Evolutionary conservation across 2,888 invertebrate species (phyloP).

Genomic region (Cephus sareptanus): DNA sequence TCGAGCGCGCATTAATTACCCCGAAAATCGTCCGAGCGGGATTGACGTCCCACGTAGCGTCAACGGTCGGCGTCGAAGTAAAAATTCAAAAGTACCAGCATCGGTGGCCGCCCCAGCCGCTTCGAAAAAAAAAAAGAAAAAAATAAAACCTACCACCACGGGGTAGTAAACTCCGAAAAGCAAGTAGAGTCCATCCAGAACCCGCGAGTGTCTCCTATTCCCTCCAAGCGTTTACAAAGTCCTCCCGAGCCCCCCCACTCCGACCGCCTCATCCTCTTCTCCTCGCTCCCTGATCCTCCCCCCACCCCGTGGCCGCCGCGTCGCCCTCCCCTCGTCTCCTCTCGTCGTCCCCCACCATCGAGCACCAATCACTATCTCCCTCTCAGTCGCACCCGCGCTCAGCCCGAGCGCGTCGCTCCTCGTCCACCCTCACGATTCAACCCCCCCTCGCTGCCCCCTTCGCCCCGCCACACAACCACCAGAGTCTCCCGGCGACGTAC

Average conservation of each 20-base stretch:
- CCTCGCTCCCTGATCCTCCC: constrained; percentile 32
- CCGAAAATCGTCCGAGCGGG: background rate
- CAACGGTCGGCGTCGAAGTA: background rate
- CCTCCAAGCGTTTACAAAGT: background rate
- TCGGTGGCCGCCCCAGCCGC: background rate
- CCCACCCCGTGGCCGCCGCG: constrained; percentile 31
- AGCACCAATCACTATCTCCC: background rate
- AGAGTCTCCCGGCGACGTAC: background rate
- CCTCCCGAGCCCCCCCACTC: background rate
- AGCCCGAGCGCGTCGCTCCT: background rate
- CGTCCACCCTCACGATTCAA: background rate
- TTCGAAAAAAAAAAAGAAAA: background rate
- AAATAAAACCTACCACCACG: background rate
- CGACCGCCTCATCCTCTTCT: background rate
- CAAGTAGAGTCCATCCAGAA: background rate
- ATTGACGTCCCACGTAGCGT: background rate
- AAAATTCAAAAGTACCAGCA: background rate
- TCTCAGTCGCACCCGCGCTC: background rate
- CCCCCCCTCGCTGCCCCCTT: background rate
- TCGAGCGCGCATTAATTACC: background rate
- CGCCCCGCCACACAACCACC: background rate
- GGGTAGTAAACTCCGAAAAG: background rate
- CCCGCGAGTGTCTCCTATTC: constrained; percentile 1
- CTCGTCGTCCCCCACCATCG: background rate
- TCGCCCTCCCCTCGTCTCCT: constrained; percentile 18